Evolutionary conservation across 2,797 vertebrate genomes (phyloP).

Genomic region (Cyprinella venusta): DNA sequence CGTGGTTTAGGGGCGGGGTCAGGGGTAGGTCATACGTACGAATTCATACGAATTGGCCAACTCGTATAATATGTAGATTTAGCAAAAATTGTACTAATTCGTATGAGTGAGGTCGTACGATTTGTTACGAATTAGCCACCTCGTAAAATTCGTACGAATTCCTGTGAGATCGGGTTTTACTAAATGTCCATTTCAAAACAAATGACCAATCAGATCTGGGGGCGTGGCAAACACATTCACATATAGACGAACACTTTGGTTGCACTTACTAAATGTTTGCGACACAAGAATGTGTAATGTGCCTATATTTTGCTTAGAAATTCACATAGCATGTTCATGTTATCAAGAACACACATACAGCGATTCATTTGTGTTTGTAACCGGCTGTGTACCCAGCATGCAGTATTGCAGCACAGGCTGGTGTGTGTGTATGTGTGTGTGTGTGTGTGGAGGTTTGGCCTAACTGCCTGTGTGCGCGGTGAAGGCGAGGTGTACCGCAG

Average conservation of each 20-base stretch:
- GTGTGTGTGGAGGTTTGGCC: slow-evolving; percentile 45
- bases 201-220: neutral
- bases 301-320: neutral
- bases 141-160: too few relatives aligned
- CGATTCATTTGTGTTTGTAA: neutral
- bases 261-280: neutral
- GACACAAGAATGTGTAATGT: neutral
- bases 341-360: neutral
- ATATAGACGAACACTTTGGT: neutral
- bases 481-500: slow-evolving; percentile 59
- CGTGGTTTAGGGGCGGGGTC: too few relatives aligned
- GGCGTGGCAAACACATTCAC: neutral
- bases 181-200: neutral
- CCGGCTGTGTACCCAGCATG: neutral
- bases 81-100: too few relatives aligned
- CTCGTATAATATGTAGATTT: too few relatives aligned
- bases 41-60: too few relatives aligned
- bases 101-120: too few relatives aligned
- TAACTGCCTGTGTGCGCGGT: slow-evolving; percentile 56
- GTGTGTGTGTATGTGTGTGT: slow-evolving; percentile 18
- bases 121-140: too few relatives aligned
- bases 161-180: neutral
- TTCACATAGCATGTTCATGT: neutral
- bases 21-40: too few relatives aligned
- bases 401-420: neutral